These are phyloP conservation scores for Eledona agricola DNA, from an alignment of 2,888 invertebrate genomes.

Conservation along the genomic window DNA sequence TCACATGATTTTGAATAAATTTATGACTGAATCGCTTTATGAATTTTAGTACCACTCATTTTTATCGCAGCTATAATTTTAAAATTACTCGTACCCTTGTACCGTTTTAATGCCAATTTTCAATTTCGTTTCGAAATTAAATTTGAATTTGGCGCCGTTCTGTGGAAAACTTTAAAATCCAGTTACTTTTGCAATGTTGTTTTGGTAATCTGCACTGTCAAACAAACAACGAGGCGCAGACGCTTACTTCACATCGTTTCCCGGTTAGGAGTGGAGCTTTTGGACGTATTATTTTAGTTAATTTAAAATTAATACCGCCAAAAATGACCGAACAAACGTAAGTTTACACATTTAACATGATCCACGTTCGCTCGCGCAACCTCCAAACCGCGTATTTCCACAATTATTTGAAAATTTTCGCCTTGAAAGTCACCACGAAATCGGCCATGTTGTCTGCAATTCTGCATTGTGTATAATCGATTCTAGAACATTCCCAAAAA, in stretches of 20 bases:
- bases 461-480: constrained; percentile 49
- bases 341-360: constrained; percentile 37
- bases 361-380: neutral
- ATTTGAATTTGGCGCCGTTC: constrained; percentile 10
- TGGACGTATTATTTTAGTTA: constrained; percentile 38
- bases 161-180: constrained; percentile 1
- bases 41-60: neutral
- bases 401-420: constrained; percentile 7
- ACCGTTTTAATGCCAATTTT: too few species aligned
- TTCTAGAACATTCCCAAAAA: constrained; percentile 52
- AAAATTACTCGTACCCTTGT: too few species aligned
- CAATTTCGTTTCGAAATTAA: too few species aligned
- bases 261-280: constrained; percentile 38
- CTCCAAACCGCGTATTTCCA: neutral
- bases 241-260: constrained; percentile 43
- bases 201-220: constrained; percentile 1
- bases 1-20: too few species aligned
- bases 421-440: constrained; percentile 24
- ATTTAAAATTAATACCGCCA: constrained; percentile 37
- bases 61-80: too few species aligned
- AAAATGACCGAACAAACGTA: constrained; percentile 55
- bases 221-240: constrained; percentile 15
- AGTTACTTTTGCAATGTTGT: constrained; percentile 16
- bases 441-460: constrained; percentile 55
- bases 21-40: too few species aligned